A percentile compares a stretch with the other conserved stretches of the same genome.
Conservation (phyloP, 2,113 vertebrate genomes). For the Gavia stellata region DNA sequence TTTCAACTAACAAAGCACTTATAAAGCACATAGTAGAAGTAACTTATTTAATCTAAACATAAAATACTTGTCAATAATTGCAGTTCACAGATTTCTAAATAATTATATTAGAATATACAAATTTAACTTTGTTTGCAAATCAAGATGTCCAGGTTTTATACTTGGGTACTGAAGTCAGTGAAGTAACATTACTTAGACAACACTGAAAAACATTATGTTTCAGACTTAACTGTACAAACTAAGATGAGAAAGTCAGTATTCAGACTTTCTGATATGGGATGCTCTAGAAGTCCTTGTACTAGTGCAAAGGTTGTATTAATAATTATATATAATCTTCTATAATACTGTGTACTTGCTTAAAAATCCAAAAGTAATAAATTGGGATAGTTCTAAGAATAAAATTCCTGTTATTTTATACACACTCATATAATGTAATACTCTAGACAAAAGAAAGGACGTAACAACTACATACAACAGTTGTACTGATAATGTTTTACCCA, state of each 20-base stretch:
- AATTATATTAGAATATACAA: neutral
- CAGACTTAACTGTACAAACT: neutral
- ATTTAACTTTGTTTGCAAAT: neutral
- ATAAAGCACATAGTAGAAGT: neutral
- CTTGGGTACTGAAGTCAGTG: neutral
- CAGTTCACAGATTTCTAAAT: neutral
- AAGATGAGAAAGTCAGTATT: neutral
- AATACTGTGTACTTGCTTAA: neutral
- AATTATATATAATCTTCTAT: neutral
- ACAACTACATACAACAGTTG: neutral
- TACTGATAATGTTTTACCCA: neutral
- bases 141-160: neutral
- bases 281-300: neutral
- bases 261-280: neutral
- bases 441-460: neutral
- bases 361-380: slow-evolving; percentile 17
- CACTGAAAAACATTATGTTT: neutral
- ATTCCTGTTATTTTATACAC: neutral
- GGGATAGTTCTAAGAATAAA: slow-evolving; percentile 21
- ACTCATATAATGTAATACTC: neutral
- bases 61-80: neutral
- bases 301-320: neutral
- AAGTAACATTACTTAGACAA: neutral
- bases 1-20: neutral
- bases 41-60: neutral